Evolutionary conservation across 2,888 invertebrate genomes (phyloP), one percentile per base, ranked within the genome.

Genomic region (Hesperia comma): DNA sequence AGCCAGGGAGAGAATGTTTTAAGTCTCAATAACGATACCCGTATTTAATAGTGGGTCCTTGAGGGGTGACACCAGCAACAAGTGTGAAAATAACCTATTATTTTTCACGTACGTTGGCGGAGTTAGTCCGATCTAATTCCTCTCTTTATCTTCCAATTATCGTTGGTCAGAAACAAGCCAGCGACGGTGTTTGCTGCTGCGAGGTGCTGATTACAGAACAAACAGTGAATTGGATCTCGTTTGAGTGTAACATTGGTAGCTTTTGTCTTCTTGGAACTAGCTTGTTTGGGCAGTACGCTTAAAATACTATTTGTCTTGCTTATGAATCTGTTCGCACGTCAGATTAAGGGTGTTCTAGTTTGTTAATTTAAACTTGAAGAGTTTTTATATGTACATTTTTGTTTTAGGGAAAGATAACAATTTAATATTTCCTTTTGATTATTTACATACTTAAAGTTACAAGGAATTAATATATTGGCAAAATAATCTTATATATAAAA

Each of bases 81-180:
- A 26, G 2, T 26, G 26, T 26, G 26, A 26, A 26, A 5, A 26
- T 26, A 26, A 26, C 26, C 26, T 26, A 26, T 5, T 15, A 8
- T 17, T 7, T 17, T 8, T n/a, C 40, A 21, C 19, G 37, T 19
- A 17, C 43, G 19, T 12, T 12, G 8, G 43, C 32, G 55, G 53
- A 62, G n/a, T n/a, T 12, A 41, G 57, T 46, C 17, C 60, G 66
- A 81, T 86, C 85, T 84, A 88, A 88, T 86, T 86, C 81, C 68
- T 74, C 73, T 83, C 84, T 89, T 90, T 88, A 84, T 85, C 78
- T 72, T 73, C 62, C 80, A 86, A 88, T 90, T 90, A 90, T 72
- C 87, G 74, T 46, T 26, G 67, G 63, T 58, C 69, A 70, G 80
- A 84, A 83, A 85, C 85, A 78, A 79, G 76, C 70, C 70, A 71